phyloP scores from a whole-genome alignment of 1,140 invertebrate genomes.

The Diorhabda sublineata region DNA sequence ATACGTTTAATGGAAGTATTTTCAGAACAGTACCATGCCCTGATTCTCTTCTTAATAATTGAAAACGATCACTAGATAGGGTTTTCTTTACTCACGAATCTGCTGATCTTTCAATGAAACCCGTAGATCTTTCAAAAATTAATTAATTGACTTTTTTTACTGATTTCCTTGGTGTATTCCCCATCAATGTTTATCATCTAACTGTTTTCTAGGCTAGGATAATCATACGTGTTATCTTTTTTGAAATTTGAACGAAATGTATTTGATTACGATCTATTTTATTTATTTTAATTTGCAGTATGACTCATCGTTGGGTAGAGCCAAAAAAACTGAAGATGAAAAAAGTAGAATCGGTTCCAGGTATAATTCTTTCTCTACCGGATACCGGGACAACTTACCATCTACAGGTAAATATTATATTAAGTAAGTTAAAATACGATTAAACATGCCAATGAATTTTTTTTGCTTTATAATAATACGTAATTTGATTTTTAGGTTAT shows the following conservation, averaged over 20 bases:
- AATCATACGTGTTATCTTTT: neutral
- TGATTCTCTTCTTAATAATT: too few species aligned
- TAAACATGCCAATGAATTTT: neutral
- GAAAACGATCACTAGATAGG: too few species aligned
- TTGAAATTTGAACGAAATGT: too few species aligned
- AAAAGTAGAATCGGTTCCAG: slow-evolving; percentile 31
- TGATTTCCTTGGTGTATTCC: neutral
- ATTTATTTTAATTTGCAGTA: slow-evolving; percentile 29
- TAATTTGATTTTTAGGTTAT: slow-evolving; percentile 12
- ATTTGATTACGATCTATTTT: slow-evolving; percentile 3
- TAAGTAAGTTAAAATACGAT: neutral
- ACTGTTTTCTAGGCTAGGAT: neutral
- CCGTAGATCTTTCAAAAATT: neutral
- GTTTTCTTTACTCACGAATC: too few species aligned
- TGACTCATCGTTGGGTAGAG: slow-evolving; percentile 30
- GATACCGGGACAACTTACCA: slow-evolving; percentile 26
- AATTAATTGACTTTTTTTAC: too few species aligned
- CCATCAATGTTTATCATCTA: neutral
- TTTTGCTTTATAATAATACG: neutral
- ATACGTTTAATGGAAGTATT: too few species aligned
- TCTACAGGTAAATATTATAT: slow-evolving; percentile 15
- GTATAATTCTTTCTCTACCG: slow-evolving; percentile 33
- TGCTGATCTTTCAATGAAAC: neutral
- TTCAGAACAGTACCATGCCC: too few species aligned
- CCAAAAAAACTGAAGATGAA: slow-evolving; percentile 26